Base-by-base conservation (phyloP, 2,888 invertebrate species). In the Hanleya hanleyi region DNA sequence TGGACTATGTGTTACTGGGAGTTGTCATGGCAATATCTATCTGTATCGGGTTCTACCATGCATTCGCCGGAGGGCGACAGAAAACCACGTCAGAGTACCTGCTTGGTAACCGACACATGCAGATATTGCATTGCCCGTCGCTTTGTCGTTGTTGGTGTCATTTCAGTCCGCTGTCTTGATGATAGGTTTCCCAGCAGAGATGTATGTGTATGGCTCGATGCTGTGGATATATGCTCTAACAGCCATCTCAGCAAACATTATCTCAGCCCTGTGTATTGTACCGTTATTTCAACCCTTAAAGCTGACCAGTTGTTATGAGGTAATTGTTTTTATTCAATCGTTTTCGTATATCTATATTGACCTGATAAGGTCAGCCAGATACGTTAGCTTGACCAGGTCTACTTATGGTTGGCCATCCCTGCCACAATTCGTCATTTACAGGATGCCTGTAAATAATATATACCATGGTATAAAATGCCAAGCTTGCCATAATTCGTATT, bases 111-210 rank as follows among this genome's bases (percentile, higher is more conserved):
- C 4, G 64, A 18, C 64, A 37, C n/a, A 64, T 64, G 64, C 35
- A 64, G 37, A 37, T 64, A 12, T 18, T n/a, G n/a, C n/a, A n/a
- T n/a, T 64, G 1, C 64, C 64, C 9, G 64, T 64, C 12, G 64
- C 64, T 64, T 15, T 64, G 64, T 64, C 64, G 18, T 26, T 64
- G 15, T 37, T 64, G n/a, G 64, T 64, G 15, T 36, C n/a, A 22
- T 64, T 64, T 37, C 64, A 64, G 26, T 64, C 64, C 15, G 64
- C 64, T n/a, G 38, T 64, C 2, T 37, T 64, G 36, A 64, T 64
- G 64, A n/a, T 64, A 15, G 64, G 64, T 9, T 37, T 64, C 36
- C 64, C 64, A 7, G 64, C 64, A 35, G 64, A 64, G 26, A 64
- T 64, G 64, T 64, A 64, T 26, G 37, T 64, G 38, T 64, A 64